Percentiles rank a stretch among this genome's conserved stretches.
Conservation (phyloP, 1,140 invertebrate species). For the Paraescarpia echinospica region DNA sequence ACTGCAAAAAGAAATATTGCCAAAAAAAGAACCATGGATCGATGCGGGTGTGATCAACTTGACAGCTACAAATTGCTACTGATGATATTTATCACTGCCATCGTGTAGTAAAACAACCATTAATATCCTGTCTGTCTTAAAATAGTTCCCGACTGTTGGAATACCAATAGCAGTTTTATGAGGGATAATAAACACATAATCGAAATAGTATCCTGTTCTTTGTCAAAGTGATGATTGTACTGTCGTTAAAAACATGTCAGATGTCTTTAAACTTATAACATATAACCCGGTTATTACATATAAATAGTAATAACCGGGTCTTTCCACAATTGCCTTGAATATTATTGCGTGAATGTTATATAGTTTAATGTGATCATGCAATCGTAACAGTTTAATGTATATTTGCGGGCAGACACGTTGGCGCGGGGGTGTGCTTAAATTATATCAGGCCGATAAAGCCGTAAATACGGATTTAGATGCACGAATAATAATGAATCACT, state of each 20-base stretch:
- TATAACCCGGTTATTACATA: too few relatives aligned
- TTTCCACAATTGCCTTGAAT: background rate
- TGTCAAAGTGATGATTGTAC: background rate
- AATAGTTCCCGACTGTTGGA: background rate
- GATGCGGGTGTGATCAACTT: background rate
- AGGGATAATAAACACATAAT: background rate
- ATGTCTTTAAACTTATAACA: too few relatives aligned
- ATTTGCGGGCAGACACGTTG: too few relatives aligned
- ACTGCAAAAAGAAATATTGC: background rate
- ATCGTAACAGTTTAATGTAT: background rate
- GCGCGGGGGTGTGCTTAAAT: too few relatives aligned
- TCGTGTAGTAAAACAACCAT: background rate
- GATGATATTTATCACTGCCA: background rate
- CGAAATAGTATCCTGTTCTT: background rate
- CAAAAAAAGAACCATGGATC: background rate
- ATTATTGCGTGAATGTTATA: background rate
- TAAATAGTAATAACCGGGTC: background rate
- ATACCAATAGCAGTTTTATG: background rate
- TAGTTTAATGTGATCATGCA: background rate
- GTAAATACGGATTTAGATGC: too few relatives aligned
- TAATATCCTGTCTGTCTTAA: background rate
- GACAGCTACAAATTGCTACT: background rate
- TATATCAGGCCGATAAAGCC: too few relatives aligned
- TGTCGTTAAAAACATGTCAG: background rate
- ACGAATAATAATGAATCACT: too few relatives aligned